A percentile compares a stretch with the other conserved stretches of the same genome.
Evolutionary conservation across 2,888 invertebrate genomes (phyloP).

Genomic region (Matsumyia berberina): DNA sequence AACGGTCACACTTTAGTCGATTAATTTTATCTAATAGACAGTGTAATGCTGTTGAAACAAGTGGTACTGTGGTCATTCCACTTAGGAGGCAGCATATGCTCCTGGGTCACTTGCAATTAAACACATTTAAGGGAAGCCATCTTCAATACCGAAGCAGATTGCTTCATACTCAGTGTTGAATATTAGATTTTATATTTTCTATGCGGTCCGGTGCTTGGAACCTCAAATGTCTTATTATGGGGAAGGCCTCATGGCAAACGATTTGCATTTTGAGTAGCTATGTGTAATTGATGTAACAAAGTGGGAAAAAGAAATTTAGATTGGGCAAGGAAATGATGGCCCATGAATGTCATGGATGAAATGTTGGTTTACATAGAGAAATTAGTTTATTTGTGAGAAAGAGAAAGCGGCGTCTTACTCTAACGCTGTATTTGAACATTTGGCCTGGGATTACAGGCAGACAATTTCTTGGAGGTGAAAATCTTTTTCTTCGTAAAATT

Average conservation of each 20-base stretch:
- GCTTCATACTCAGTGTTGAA: conserved; percentile 10
- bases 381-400: too few species aligned
- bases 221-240: conserved; percentile 11
- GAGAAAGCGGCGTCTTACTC: too few species aligned
- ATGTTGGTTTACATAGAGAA: too few species aligned
- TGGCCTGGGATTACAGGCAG: too few species aligned
- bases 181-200: conserved; percentile 5
- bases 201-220: conserved; percentile 4
- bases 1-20: conserved; percentile 14
- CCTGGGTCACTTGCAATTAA: conserved; percentile 1
- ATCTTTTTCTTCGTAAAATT: too few species aligned
- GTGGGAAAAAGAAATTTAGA: too few species aligned
- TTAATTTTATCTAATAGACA: conserved; percentile 8
- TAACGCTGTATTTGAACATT: too few species aligned
- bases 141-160: background rate
- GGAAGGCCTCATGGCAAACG: background rate
- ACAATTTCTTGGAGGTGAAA: too few species aligned
- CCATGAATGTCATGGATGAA: too few species aligned
- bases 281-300: background rate
- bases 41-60: conserved; percentile 10
- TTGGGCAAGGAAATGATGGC: too few species aligned
- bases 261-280: background rate
- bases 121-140: background rate
- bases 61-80: conserved; percentile 10
- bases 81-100: conserved; percentile 2